Conservation (phyloP, 2,888 invertebrate species). For the Lacanobia oleracea region DNA sequence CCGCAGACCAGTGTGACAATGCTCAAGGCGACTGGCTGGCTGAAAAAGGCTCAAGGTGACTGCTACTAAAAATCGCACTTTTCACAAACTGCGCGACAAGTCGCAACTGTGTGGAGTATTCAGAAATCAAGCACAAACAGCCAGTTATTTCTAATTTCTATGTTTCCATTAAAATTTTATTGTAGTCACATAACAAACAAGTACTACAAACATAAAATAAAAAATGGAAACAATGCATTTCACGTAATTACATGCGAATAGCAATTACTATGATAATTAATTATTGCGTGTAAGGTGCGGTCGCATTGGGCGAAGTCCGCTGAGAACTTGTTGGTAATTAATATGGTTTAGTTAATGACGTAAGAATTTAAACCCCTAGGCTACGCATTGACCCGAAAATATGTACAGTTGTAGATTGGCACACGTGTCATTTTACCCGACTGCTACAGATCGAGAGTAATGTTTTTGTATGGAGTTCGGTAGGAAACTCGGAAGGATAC, state of each 20-base stretch:
- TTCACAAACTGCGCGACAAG: neutral
- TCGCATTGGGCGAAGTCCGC: slow-evolving; percentile 26
- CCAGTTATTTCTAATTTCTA: slow-evolving; percentile 7
- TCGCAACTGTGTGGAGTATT: neutral
- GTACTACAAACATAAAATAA: slow-evolving; percentile 2
- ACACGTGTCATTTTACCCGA: too few relatives aligned
- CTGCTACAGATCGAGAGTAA: too few relatives aligned
- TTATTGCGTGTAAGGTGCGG: slow-evolving; percentile 48
- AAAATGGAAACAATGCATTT: slow-evolving; percentile 54
- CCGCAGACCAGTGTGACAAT: neutral
- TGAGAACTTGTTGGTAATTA: slow-evolving; percentile 24
- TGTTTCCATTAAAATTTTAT: slow-evolving; percentile 12
- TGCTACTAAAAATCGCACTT: neutral
- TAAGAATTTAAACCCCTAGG: slow-evolving; percentile 34
- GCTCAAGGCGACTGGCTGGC: neutral
- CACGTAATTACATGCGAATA: slow-evolving; percentile 53
- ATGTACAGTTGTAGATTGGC: too few relatives aligned
- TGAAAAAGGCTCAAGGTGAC: neutral
- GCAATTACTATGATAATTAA: slow-evolving; percentile 46
- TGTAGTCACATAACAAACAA: slow-evolving; percentile 10
- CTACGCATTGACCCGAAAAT: slow-evolving; percentile 20
- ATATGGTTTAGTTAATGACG: slow-evolving; percentile 46
- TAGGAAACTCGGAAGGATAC: too few relatives aligned
- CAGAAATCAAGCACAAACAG: slow-evolving; percentile 2
- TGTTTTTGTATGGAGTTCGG: too few relatives aligned